Conservation (phyloP, 2,113 vertebrate species). For the Mirounga angustirostris region DNA sequence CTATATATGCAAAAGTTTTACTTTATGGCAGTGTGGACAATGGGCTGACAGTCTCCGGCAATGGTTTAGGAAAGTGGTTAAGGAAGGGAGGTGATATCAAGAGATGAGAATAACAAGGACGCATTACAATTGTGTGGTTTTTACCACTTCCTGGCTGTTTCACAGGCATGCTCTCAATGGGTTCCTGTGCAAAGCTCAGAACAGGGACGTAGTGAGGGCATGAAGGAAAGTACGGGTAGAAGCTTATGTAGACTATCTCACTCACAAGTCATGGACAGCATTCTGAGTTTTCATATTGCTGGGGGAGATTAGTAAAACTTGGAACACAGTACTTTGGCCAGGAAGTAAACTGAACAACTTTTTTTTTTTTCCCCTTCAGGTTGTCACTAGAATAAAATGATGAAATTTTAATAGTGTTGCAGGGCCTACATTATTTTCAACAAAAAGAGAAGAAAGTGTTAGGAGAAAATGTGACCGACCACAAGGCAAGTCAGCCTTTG, state of each 20-base stretch:
- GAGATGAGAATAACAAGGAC: not conserved
- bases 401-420: not conserved
- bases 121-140: accelerated
- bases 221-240: not conserved
- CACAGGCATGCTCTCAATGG: not conserved
- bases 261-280: not conserved
- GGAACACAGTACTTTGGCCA: not conserved
- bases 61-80: not conserved
- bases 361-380: not conserved
- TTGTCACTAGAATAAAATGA: not conserved
- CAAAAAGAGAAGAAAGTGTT: not conserved
- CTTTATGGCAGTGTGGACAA: not conserved
- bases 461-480: not conserved
- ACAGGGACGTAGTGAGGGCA: not conserved
- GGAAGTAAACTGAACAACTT: not conserved
- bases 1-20: not conserved
- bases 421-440: not conserved
- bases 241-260: not conserved
- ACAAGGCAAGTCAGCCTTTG: not conserved
- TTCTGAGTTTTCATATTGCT: not conserved
- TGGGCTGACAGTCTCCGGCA: not conserved
- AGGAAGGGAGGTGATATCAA: not conserved
- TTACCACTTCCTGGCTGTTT: not conserved
- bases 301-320: not conserved
- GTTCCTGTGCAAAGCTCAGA: not conserved